A percentile compares a stretch with the other conserved stretches of the same genome.
Evolutionary conservation across 92 coral and sea anemone species (phyloP).

Genomic region (Epizoanthus fatuus): DNA sequence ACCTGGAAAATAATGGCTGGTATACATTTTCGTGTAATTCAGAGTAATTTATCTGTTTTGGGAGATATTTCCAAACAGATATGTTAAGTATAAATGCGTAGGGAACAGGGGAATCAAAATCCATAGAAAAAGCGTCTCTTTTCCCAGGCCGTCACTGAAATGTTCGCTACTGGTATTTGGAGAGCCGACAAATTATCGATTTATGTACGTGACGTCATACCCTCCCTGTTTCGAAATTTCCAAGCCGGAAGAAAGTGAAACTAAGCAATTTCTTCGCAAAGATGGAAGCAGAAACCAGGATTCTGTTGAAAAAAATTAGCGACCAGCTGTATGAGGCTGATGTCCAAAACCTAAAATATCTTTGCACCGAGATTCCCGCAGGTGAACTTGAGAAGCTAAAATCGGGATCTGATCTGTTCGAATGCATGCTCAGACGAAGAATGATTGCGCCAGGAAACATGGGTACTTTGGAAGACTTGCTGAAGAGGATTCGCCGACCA

Average conservation of each 20-base stretch:
- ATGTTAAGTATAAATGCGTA: too few species aligned
- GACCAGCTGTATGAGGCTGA: constrained; percentile 69
- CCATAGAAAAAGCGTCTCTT: too few species aligned
- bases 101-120: too few species aligned
- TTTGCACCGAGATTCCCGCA: constrained; percentile 69
- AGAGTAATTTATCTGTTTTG: not conserved
- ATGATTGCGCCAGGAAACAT: constrained; percentile 63
- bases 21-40: not conserved
- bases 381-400: constrained; percentile 67
- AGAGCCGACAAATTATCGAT: constrained; percentile 39
- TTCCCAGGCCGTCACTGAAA: too few species aligned
- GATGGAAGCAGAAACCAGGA: constrained; percentile 4
- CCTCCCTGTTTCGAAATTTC: too few species aligned
- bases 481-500: constrained; percentile 61
- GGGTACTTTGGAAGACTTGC: constrained; percentile 54
- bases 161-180: too few species aligned
- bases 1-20: too few species aligned
- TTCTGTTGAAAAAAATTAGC: constrained; percentile 51
- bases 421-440: constrained; percentile 56
- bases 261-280: not conserved
- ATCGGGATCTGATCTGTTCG: constrained; percentile 60
- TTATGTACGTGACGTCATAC: not conserved
- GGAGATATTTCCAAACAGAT: too few species aligned
- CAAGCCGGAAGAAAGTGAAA: too few species aligned
- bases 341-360: constrained; percentile 79